Conservation (phyloP, 2,888 invertebrate genomes). For the Yponomeuta cagnagella region DNA sequence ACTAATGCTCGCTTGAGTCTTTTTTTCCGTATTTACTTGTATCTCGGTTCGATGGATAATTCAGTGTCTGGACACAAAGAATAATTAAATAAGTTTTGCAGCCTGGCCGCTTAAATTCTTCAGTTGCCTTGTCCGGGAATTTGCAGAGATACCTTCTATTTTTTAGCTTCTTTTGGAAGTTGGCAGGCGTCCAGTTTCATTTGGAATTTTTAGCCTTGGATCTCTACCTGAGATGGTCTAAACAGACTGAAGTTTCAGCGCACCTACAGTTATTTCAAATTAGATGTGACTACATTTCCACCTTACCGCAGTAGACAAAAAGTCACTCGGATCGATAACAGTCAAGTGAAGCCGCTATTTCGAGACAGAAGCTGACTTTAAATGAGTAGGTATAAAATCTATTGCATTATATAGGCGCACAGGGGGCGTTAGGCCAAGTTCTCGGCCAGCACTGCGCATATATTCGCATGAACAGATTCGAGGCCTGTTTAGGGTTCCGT, state of each 20-base stretch:
- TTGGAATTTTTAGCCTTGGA: neutral
- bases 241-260: conserved; percentile 5
- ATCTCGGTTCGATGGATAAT: conserved; percentile 25
- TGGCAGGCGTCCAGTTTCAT: conserved; percentile 8
- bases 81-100: neutral
- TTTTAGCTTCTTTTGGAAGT: neutral
- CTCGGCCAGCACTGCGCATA: too few relatives aligned
- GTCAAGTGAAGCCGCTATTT: neutral
- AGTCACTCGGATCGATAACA: neutral
- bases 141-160: neutral
- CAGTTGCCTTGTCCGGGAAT: neutral
- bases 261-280: neutral
- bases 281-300: neutral
- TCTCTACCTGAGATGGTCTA: neutral
- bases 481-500: too few relatives aligned
- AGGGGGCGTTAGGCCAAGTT: too few relatives aligned
- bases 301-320: neutral
- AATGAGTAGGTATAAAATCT: neutral
- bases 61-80: conserved; percentile 10
- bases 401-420: too few relatives aligned
- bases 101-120: conserved; percentile 1
- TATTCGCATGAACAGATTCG: too few relatives aligned
- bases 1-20: conserved; percentile 19
- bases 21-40: conserved; percentile 29
- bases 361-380: neutral